Evolutionary conservation across 2,888 invertebrate genomes (phyloP), one percentile per base, ranked within the genome.

Genomic region (Xanthorhoe spadicearia): DNA sequence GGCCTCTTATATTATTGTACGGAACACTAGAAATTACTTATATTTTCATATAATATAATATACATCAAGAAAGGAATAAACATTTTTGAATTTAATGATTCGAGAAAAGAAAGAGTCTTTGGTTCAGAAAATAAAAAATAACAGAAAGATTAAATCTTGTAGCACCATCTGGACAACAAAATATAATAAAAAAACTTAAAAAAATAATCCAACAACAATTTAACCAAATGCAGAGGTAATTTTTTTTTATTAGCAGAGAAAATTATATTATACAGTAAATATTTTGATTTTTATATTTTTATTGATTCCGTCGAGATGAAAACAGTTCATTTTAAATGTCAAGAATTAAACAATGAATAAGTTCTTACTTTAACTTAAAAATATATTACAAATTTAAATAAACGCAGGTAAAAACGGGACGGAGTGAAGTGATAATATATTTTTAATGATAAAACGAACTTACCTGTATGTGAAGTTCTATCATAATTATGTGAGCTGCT

Each of bases 161-260:
- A 92, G 92, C 92, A 92, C 92, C 92, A 89, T 87, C 83, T 83
- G 85, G 85, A 86, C 79, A 80, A 85, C 80, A 76, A 81, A 77
- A 23, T 23, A 75, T 77, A 75, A 75, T 72, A 74, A 77, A 74
- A 74, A 64, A 71, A 74, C 72, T 73, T 76, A 71, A 71, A 76
- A 75, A 76, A 72, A 68, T 73, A 76, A 76, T 74, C 69, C 71
- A 79, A 78, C 73, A 78, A 78, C 75, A 77, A 32, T 73, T 69
- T 65, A 74, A 60, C 64, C 66, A 77, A 76, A 77, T 74, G 71
- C 71, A 61, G 74, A 77, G 75, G 76, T 81, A 68, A 63, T 59
- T 51, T 51, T 66, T n/a, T n/a, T n/a, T n/a, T n/a, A n/a, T n/a
- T n/a, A n/a, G n/a, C 66, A 46, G 8, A 18, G 17, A 48, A 56